Percentiles rank a stretch among this genome's conserved stretches.
These are phyloP conservation scores for Allolobophora icterica DNA, from an alignment of 2,888 invertebrate species.

Conservation along the genomic window DNA sequence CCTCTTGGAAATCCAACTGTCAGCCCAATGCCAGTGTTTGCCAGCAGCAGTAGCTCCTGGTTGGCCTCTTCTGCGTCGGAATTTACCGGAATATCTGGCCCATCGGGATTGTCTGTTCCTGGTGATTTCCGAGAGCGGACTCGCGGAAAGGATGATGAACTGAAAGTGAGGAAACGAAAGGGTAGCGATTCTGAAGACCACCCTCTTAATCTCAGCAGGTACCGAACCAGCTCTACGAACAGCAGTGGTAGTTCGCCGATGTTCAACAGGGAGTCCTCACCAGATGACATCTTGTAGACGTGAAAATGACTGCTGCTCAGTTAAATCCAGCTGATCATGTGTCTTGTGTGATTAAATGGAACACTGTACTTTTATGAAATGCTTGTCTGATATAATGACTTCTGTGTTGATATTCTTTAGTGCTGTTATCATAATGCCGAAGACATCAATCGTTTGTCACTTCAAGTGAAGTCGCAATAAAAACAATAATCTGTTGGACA, in stretches of 20 bases:
- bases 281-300: not conserved
- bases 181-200: not conserved
- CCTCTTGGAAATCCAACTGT: not conserved
- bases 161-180: conserved; percentile 20
- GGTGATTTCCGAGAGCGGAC: not conserved
- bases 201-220: conserved; percentile 23
- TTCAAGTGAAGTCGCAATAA: not conserved
- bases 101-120: not conserved
- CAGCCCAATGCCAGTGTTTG: conserved; percentile 26
- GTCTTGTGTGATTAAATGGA: not conserved
- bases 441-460: not conserved
- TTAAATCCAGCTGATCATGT: not conserved
- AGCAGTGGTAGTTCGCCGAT: conserved; percentile 22
- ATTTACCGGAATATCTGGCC: not conserved
- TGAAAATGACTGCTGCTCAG: not conserved
- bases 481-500: too few relatives aligned
- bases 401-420: too few relatives aligned
- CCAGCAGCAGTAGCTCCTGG: conserved; percentile 3
- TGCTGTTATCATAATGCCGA: not conserved
- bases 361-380: not conserved
- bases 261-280: not conserved
- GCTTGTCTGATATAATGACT: not conserved
- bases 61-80: not conserved
- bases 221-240: conserved; percentile 14
- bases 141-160: not conserved